phyloP scores from a whole-genome alignment of 2,113 vertebrate species.

The Perca schrenkii region DNA sequence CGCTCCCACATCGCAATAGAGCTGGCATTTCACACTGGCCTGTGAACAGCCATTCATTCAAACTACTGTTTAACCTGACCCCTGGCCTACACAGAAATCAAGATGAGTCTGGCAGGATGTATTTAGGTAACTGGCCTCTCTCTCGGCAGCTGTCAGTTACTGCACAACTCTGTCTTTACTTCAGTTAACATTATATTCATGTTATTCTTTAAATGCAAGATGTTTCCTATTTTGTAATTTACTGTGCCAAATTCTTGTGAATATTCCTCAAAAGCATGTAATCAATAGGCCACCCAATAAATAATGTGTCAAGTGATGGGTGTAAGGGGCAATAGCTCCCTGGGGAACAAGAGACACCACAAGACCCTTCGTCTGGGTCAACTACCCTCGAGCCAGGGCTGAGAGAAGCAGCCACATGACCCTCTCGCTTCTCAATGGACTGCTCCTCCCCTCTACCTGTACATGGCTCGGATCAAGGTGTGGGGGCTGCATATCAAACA shows the following conservation, averaged over 20 bases:
- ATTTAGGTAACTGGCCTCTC: constrained; percentile 68
- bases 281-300: constrained; percentile 68
- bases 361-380: constrained; percentile 81
- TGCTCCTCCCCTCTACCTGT: constrained; percentile 86
- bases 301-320: constrained; percentile 62
- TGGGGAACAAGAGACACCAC: constrained; percentile 77
- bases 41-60: constrained; percentile 87
- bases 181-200: not conserved
- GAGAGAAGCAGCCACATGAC: constrained; percentile 72
- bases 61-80: constrained; percentile 88
- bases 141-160: constrained; percentile 4
- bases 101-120: constrained; percentile 70
- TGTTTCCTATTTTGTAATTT: constrained; percentile 14
- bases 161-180: not conserved
- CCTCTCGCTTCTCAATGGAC: constrained; percentile 75
- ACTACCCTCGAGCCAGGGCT: constrained; percentile 79
- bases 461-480: constrained; percentile 81
- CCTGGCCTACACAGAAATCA: constrained; percentile 79
- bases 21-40: constrained; percentile 86
- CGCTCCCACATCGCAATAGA: constrained; percentile 83
- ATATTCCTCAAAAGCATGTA: constrained; percentile 51
- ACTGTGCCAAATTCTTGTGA: constrained; percentile 16
- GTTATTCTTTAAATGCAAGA: not conserved
- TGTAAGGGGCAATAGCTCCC: constrained; percentile 69
- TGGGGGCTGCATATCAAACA: constrained; percentile 88